These are phyloP conservation scores for Syngnathoides biaculeatus DNA, from an alignment of 2,113 vertebrate genomes.

Conservation along the genomic window DNA sequence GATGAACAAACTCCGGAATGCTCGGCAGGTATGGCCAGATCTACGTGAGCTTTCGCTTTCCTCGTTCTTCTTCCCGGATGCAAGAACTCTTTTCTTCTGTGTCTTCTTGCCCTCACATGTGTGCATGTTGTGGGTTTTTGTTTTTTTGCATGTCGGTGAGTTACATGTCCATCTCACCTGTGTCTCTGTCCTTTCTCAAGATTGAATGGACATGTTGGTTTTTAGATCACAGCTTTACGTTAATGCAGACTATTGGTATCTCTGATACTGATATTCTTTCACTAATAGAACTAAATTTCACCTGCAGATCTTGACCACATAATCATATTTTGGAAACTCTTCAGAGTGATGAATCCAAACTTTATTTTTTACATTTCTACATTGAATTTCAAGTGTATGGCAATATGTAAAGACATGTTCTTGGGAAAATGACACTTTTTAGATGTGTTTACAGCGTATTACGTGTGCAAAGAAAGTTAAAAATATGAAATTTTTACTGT, in stretches of 20 bases:
- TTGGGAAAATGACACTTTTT: conserved; percentile 11
- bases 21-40: conserved; percentile 87
- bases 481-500: conserved; percentile 65
- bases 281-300: conserved; percentile 38
- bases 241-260: conserved; percentile 11
- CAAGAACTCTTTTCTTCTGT: conserved; percentile 75
- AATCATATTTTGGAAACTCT: conserved; percentile 14
- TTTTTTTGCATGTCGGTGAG: conserved; percentile 24
- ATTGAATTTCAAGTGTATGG: conserved; percentile 28
- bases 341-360: conserved; percentile 17
- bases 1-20: conserved; percentile 86
- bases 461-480: conserved; percentile 7
- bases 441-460: conserved; percentile 10
- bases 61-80: conserved; percentile 53
- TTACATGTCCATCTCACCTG: conserved; percentile 22
- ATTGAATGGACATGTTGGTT: conserved; percentile 73
- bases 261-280: conserved; percentile 40
- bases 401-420: conserved; percentile 34
- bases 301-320: conserved; percentile 20
- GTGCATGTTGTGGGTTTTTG: conserved; percentile 16
- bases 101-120: conserved; percentile 38
- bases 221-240: conserved; percentile 18
- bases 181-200: conserved; percentile 86
- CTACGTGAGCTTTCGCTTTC: conserved; percentile 50
- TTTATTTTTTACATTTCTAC: conserved; percentile 30